Evolutionary conservation across 35 echinoderm and acorn worm species (phyloP), one percentile per base, ranked within the genome.

Genomic region (Chiridota heheva): DNA sequence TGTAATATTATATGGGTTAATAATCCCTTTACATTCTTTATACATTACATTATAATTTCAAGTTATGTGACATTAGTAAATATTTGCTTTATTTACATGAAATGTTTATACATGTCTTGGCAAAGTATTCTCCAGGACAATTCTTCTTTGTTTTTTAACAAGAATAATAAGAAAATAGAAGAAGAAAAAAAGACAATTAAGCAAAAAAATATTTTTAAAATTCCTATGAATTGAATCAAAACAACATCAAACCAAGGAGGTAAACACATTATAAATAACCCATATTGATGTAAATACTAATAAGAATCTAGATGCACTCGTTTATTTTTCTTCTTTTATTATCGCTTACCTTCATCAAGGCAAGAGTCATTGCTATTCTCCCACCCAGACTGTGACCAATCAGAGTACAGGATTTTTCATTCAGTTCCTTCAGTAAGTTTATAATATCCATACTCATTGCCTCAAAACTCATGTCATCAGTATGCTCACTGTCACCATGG

Each of bases 301-400:
- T 25, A 2, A 16, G 15, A 24, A 5, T 3, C 42, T 20, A 18
- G 12, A 16, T 73, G 20, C 13, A 2, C 5, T 2, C 36, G 4
- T 49, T 73, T 49, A 33, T 73, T n/a, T 25, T 33, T 31, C 25
- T 4, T 38, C 8, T 20, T 27, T 1, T 31, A 8, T 47, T 35
- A 30, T 35, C 22, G 61, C 71, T n/a, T 81, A 97, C 94, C 77
- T 91, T 24, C 43, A 42, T 88, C 48, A 97, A 48, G 73, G 89
- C 89, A 40, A 80, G 46, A 17, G 73, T 79, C 89, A 97, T 88
- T 7, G 88, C 88, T 35, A 81, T 82, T 47, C 84, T 86, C 38
- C 94, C 94, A 61, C 94, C 94, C 74, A 97, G 73, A 42, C 88
- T 97, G 58, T 97, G 94, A 4, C 94, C 94, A 78, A 97, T 62